phyloP scores from a whole-genome alignment of 2,888 invertebrate species.

The Thereva unica region DNA sequence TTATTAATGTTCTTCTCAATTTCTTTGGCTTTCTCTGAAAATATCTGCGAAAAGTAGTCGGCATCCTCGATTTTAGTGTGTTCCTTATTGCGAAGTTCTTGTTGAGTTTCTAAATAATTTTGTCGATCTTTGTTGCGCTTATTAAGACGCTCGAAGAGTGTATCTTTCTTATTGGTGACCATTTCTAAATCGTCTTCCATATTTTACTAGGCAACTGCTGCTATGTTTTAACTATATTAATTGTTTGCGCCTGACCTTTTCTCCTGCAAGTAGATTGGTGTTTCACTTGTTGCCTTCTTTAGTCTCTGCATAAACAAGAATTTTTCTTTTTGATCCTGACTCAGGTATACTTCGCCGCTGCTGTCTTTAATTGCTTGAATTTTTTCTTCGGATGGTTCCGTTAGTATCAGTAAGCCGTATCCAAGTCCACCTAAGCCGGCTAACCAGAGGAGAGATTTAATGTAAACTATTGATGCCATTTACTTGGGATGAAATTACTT shows the following conservation, averaged over 20 bases:
- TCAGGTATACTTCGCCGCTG: conserved; percentile 39
- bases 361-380: conserved; percentile 48
- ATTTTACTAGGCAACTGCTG: not conserved
- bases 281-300: conserved; percentile 47
- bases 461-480: conserved; percentile 53
- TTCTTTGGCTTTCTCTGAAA: conserved; percentile 68
- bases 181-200: conserved; percentile 39
- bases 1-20: conserved; percentile 67
- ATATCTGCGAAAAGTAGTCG: conserved; percentile 72
- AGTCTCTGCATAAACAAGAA: conserved; percentile 51
- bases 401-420: conserved; percentile 64
- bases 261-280: conserved; percentile 48
- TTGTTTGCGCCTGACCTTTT: conserved; percentile 23
- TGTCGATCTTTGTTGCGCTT: conserved; percentile 57
- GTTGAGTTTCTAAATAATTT: conserved; percentile 53
- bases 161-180: conserved; percentile 49
- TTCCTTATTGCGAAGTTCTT: conserved; percentile 53
- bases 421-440: conserved; percentile 65
- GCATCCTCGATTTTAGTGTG: conserved; percentile 55
- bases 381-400: conserved; percentile 61
- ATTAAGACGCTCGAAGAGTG: conserved; percentile 52
- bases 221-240: not conserved
- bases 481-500: conserved; percentile 37
- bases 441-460: conserved; percentile 64
- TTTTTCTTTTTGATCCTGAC: conserved; percentile 50